These are phyloP conservation scores for Physella acuta DNA, from an alignment of 1,140 invertebrate species.

Conservation along the genomic window DNA sequence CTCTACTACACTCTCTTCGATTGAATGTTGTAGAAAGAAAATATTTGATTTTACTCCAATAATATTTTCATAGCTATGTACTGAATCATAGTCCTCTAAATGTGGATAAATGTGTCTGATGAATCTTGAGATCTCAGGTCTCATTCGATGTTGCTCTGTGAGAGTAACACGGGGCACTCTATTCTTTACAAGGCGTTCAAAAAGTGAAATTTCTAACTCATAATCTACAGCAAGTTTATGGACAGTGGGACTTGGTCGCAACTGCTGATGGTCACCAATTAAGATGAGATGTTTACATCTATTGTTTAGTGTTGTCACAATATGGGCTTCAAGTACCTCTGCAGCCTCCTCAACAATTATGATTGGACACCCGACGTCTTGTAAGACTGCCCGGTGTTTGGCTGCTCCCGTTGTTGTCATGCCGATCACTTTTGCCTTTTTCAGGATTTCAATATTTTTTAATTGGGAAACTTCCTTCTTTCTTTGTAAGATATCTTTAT, in stretches of 20 bases:
- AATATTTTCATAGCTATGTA: constrained; percentile 48
- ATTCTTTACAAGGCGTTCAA: constrained; percentile 51
- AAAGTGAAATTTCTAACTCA: constrained; percentile 57
- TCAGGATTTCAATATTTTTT: constrained; percentile 28
- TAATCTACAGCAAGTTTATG: constrained; percentile 50
- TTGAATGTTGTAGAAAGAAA: constrained; percentile 57
- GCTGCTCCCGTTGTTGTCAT: constrained; percentile 56
- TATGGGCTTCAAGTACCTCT: constrained; percentile 53
- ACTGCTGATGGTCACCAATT: constrained; percentile 72
- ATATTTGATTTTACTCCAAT: constrained; percentile 55
- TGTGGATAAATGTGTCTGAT: constrained; percentile 56
- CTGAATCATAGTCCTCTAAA: constrained; percentile 54
- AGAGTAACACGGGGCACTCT: constrained; percentile 48
- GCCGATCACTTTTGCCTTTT: constrained; percentile 32
- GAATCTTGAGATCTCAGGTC: constrained; percentile 57
- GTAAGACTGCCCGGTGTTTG: constrained; percentile 31
- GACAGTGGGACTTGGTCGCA: constrained; percentile 58
- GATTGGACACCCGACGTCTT: constrained; percentile 39
- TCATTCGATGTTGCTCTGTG: constrained; percentile 44
- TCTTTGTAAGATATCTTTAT: constrained; percentile 1
- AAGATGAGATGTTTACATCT: constrained; percentile 78
- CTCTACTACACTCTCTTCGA: constrained; percentile 40
- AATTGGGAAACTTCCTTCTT: constrained; percentile 5
- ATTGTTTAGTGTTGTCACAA: constrained; percentile 63
- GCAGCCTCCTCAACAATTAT: constrained; percentile 53